Conservation (phyloP, 2,113 vertebrate genomes). For the Prochilodus magdalenae region DNA sequence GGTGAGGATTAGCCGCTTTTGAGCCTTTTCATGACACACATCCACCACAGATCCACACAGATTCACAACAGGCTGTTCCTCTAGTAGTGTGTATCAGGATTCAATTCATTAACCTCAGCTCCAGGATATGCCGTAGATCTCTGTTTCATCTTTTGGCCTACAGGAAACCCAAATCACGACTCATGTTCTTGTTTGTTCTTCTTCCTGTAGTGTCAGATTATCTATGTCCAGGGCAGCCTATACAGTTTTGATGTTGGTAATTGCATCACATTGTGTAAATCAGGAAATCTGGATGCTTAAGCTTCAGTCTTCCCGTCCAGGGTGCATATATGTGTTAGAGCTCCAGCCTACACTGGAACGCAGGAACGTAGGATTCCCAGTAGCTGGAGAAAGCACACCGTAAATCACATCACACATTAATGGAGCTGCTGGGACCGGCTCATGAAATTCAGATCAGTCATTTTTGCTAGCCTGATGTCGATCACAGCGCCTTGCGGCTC, state of each 20-base stretch:
- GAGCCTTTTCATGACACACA: background rate
- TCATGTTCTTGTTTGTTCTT: background rate
- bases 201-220: too few relatives aligned
- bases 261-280: too few relatives aligned
- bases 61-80: too few relatives aligned
- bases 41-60: background rate
- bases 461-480: background rate
- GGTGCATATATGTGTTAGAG: background rate
- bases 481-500: background rate
- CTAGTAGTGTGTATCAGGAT: background rate
- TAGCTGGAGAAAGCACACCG: background rate
- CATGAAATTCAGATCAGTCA: background rate
- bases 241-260: too few relatives aligned
- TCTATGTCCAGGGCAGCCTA: too few relatives aligned
- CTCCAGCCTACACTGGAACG: background rate
- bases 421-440: background rate
- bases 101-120: background rate
- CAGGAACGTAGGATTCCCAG: background rate
- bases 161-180: too few relatives aligned
- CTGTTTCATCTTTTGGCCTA: too few relatives aligned
- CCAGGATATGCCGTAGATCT: background rate
- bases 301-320: too few relatives aligned
- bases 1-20: conserved; percentile 79
- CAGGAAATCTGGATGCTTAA: too few relatives aligned
- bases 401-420: background rate